These are phyloP conservation scores for Siphamia tubifer DNA, from an alignment of 2,113 vertebrate genomes.

Conservation along the genomic window DNA sequence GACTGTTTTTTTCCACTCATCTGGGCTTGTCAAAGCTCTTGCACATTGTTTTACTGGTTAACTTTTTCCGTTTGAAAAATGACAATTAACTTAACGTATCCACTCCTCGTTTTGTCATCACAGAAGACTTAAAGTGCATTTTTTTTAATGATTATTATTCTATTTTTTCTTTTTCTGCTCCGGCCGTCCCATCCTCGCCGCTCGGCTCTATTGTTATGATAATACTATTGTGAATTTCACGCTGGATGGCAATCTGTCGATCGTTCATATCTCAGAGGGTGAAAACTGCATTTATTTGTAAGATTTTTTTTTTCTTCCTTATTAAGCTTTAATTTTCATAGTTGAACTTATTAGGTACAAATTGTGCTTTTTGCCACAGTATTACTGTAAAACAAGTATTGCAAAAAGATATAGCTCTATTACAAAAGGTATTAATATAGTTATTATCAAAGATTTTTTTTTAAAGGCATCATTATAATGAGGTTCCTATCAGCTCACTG, in stretches of 20 bases:
- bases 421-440: neutral
- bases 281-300: conserved; percentile 45
- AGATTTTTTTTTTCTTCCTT: neutral
- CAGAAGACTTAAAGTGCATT: too few relatives aligned
- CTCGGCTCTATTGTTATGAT: conserved; percentile 76
- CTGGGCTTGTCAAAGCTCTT: neutral
- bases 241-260: conserved; percentile 74
- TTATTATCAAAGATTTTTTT: neutral
- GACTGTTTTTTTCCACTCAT: neutral
- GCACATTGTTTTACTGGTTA: neutral
- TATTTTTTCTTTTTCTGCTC: conserved; percentile 21
- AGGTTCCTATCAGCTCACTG: conserved; percentile 32
- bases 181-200: conserved; percentile 53
- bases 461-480: neutral
- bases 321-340: neutral
- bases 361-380: too few relatives aligned
- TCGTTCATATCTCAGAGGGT: conserved; percentile 56
- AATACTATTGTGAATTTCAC: conserved; percentile 77
- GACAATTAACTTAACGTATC: conserved; percentile 21
- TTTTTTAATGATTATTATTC: too few relatives aligned
- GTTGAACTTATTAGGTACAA: conserved; percentile 4
- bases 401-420: neutral
- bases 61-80: neutral
- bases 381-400: neutral
- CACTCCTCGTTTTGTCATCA: too few relatives aligned